phyloP scores from a whole-genome alignment of 2,113 vertebrate genomes.

The Calyptomena viridis region DNA sequence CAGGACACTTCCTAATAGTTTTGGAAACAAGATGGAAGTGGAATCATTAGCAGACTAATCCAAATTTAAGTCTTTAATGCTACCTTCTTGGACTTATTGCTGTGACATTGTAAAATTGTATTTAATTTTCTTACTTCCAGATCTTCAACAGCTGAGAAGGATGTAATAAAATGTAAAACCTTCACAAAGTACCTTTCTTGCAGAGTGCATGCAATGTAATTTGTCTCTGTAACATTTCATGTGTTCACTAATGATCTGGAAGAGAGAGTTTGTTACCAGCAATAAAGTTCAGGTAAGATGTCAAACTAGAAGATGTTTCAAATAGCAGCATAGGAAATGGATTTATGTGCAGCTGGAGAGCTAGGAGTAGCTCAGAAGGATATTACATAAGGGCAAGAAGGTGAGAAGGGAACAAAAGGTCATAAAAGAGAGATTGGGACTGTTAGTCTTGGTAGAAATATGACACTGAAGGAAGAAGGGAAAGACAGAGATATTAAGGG shows the following conservation, averaged over 20 bases:
- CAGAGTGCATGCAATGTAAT: not conserved
- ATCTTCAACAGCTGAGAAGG: not conserved
- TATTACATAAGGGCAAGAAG: not conserved
- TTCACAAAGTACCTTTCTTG: not conserved
- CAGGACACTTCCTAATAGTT: not conserved
- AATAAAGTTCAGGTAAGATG: constrained; percentile 1
- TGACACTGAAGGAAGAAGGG: not conserved
- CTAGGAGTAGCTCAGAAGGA: not conserved
- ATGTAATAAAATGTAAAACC: not conserved
- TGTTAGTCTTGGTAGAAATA: not conserved
- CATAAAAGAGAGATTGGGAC: not conserved
- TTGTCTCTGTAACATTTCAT: not conserved
- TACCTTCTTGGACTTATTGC: not conserved
- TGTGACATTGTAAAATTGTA: not conserved
- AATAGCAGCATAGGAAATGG: not conserved
- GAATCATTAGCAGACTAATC: not conserved
- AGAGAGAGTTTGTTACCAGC: not conserved
- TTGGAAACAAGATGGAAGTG: not conserved
- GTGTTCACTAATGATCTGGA: not conserved
- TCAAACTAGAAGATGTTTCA: not conserved
- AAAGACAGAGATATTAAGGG: not conserved
- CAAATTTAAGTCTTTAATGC: not conserved
- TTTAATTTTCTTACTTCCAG: not conserved
- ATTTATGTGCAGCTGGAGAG: not conserved
- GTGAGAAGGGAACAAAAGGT: not conserved